A percentile compares a stretch with the other conserved stretches of the same genome.
Conservation (phyloP, 2,888 invertebrate species). For the Cactoblastis cactorum region DNA sequence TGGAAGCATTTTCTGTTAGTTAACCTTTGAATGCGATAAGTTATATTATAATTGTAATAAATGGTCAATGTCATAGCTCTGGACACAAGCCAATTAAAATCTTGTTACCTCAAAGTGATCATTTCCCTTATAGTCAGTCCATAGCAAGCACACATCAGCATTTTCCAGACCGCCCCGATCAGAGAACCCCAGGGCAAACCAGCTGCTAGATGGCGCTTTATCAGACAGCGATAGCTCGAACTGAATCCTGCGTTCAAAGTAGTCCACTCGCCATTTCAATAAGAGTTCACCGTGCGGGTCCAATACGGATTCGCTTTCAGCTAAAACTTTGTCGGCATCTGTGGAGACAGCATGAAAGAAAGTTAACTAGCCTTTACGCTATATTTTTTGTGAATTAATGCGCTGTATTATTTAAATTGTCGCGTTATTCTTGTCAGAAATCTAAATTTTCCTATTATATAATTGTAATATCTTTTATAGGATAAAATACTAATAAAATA, state of each 20-base stretch:
- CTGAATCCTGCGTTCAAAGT: slow-evolving; percentile 45
- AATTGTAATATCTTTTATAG: no score
- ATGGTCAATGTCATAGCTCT: no score
- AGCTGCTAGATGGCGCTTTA: slow-evolving; percentile 70
- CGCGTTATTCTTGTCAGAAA: no score
- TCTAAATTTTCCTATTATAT: no score
- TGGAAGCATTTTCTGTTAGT: no score
- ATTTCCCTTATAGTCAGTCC: slow-evolving; percentile 84
- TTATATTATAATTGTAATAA: no score
- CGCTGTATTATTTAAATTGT: no score
- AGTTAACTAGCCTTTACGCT: no score
- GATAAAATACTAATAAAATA: not conserved
- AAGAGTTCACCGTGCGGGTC: slow-evolving; percentile 60
- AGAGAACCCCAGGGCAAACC: slow-evolving; percentile 94
- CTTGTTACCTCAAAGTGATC: slow-evolving; percentile 66
- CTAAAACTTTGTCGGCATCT: slow-evolving; percentile 39
- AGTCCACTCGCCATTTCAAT: slow-evolving; percentile 65
- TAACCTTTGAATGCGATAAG: no score
- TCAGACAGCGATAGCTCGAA: slow-evolving; percentile 76
- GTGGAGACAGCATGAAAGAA: no score
- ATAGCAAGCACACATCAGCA: slow-evolving; percentile 90
- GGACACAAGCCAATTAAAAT: not conserved
- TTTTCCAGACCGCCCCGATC: slow-evolving; percentile 85
- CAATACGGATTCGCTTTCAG: slow-evolving; percentile 63
- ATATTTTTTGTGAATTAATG: no score